Conservation (phyloP, 1,140 invertebrate species). For the Pantala flavescens region DNA sequence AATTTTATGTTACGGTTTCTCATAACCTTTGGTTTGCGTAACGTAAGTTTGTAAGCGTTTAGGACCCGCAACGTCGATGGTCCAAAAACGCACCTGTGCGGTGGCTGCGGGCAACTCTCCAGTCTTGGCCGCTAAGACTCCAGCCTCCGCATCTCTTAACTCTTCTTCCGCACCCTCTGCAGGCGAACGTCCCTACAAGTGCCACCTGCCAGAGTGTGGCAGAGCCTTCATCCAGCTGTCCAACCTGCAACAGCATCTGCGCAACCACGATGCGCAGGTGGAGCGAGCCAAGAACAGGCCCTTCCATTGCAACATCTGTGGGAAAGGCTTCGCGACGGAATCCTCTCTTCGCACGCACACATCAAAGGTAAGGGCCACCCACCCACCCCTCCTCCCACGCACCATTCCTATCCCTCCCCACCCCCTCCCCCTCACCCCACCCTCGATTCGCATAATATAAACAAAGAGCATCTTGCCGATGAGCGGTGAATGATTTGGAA, state of each 20-base stretch:
- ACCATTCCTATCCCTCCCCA: slow-evolving; percentile 20
- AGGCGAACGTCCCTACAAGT: slow-evolving; percentile 96
- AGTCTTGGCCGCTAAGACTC: not conserved
- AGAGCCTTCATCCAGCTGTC: slow-evolving; percentile 94
- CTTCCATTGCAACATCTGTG: slow-evolving; percentile 93
- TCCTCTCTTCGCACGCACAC: slow-evolving; percentile 90
- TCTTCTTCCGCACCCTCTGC: slow-evolving; percentile 28
- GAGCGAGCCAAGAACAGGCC: slow-evolving; percentile 89
- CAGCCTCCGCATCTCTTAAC: not conserved
- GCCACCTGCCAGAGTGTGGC: slow-evolving; percentile 88
- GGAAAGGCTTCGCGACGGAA: slow-evolving; percentile 92
- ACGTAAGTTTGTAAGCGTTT: no score
- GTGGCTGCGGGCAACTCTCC: no score
- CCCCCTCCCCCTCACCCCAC: slow-evolving; percentile 12
- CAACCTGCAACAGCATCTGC: slow-evolving; percentile 91
- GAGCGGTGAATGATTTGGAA: no score
- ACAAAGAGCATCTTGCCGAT: no score
- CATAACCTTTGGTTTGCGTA: no score
- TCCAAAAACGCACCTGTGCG: no score
- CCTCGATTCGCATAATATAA: no score
- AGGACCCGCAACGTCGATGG: no score
- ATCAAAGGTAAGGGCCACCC: slow-evolving; percentile 76
- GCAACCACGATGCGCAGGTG: slow-evolving; percentile 92
- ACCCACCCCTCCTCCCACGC: slow-evolving; percentile 26
- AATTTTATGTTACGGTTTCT: no score